Base-by-base conservation (phyloP, 2,113 vertebrate genomes). In the Centropus bengalensis region DNA sequence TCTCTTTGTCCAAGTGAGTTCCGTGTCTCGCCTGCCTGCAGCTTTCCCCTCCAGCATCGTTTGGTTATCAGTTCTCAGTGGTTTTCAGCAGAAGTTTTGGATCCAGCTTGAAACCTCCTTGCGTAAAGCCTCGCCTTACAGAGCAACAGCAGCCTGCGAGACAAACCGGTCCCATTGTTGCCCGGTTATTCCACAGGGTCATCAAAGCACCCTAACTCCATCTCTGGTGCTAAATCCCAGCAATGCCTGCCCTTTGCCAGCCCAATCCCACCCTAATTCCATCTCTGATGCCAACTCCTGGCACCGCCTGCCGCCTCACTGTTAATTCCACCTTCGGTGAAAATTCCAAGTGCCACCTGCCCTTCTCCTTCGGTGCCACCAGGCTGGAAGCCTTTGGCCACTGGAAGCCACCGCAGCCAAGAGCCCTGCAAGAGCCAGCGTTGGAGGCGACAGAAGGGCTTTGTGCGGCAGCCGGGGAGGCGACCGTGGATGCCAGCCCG, bases 131-230 rank as follows among this genome's bases (percentile, higher is more conserved):
- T 71, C 1, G 2, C 14, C n/a, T 69, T 17, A 14, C 42, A 19
- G 24, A 82, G 26, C 27, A 38, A 20, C 12, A 45, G 15, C 10
- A 1, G 26, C 1, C 55, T 1, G 0, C 6, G 0, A 70, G 33
- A 36, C 36, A 10, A 79, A n/a, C 51, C 1, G 4, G 17, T 28
- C 51, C 45, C 5, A 2, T 27, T 19, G 56, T 18, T 13, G 59
- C 18, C 93, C 20, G 6, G 59, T 51, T n/a, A 26, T 55, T 76
- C 36, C 49, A n/a, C 12, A 51, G 9, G 19, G n/a, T 18, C 8
- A 54, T 21, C 20, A 26, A 60, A 66, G 9, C 20, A 58, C 38
- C 5, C 10, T 47, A 47, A 47, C 20, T 18, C 47, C 20, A 47
- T 47, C 47, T 47, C 47, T 47, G 47, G 47, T 19, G 47, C 47